Conservation (phyloP, 2,797 vertebrate genomes). For the Channa striata region DNA sequence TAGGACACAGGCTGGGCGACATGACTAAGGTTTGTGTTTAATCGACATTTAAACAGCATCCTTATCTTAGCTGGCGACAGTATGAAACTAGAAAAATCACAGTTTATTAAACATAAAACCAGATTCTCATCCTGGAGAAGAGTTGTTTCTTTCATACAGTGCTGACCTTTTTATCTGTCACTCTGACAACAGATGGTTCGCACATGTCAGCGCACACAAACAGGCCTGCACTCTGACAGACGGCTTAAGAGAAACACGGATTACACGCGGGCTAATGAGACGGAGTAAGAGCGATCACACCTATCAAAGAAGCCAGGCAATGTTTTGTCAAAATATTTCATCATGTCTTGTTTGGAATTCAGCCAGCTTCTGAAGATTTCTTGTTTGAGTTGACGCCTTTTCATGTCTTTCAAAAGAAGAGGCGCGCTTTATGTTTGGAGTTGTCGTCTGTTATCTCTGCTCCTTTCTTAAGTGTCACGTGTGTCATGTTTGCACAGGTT, state of each 20-base stretch:
- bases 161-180: constrained; percentile 66
- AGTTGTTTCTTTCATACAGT: constrained; percentile 37
- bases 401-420: constrained; percentile 53
- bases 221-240: constrained; percentile 31
- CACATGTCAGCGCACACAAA: constrained; percentile 19
- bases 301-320: constrained; percentile 47
- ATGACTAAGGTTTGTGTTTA: not conserved
- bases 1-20: constrained; percentile 1
- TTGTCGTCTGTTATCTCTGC: constrained; percentile 40
- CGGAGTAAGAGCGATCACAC: constrained; percentile 54
- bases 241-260: constrained; percentile 44
- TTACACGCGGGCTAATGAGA: constrained; percentile 70
- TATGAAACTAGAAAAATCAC: constrained; percentile 12
- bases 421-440: constrained; percentile 35
- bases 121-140: constrained; percentile 2
- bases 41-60: constrained; percentile 17
- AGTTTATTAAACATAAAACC: constrained; percentile 39
- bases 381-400: constrained; percentile 57
- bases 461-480: constrained; percentile 42
- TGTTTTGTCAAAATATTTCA: constrained; percentile 68
- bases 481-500: constrained; percentile 34
- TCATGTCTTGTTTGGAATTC: constrained; percentile 55
- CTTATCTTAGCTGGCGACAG: constrained; percentile 6
- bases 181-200: constrained; percentile 56
- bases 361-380: constrained; percentile 59